These are phyloP conservation scores for Entomobrya proxima DNA, from an alignment of 2,888 invertebrate genomes.

Conservation along the genomic window DNA sequence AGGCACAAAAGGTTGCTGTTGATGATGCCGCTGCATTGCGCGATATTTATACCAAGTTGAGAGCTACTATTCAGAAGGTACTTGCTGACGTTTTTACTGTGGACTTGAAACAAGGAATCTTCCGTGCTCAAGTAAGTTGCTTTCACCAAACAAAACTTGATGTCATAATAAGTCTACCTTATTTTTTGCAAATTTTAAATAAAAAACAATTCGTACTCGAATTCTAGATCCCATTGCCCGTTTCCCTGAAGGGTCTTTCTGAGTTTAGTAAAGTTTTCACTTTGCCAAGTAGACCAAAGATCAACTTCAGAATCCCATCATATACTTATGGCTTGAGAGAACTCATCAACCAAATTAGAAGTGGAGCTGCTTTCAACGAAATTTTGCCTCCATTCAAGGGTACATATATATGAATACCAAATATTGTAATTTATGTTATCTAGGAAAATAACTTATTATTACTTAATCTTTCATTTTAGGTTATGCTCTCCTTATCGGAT, in stretches of 20 bases:
- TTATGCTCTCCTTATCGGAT: slow-evolving; percentile 85
- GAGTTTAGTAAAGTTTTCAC: slow-evolving; percentile 79
- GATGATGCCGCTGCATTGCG: slow-evolving; percentile 83
- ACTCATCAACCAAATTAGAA: slow-evolving; percentile 66
- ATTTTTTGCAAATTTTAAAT: too few species aligned
- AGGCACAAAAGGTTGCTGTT: slow-evolving; percentile 80
- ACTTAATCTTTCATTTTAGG: slow-evolving; percentile 81
- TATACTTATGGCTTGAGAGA: slow-evolving; percentile 68
- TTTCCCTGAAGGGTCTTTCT: slow-evolving; percentile 80
- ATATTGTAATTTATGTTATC: background rate
- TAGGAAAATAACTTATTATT: background rate
- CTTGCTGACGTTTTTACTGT: slow-evolving; percentile 76
- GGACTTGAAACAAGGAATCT: slow-evolving; percentile 77
- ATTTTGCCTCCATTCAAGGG: slow-evolving; percentile 83
- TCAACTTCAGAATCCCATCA: slow-evolving; percentile 77
- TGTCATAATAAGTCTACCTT: too few species aligned
- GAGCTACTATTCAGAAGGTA: slow-evolving; percentile 80
- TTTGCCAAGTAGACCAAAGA: slow-evolving; percentile 79
- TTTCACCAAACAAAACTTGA: background rate
- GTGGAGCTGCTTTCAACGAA: slow-evolving; percentile 77
- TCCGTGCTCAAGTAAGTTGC: slow-evolving; percentile 76
- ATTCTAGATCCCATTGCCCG: slow-evolving; percentile 77
- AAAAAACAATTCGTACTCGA: too few species aligned
- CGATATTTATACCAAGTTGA: slow-evolving; percentile 81
- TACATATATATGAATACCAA: slow-evolving; percentile 77